These are phyloP conservation scores for Drosophila biarmipes DNA, from an alignment of 1,140 invertebrate genomes.

Conservation along the genomic window DNA sequence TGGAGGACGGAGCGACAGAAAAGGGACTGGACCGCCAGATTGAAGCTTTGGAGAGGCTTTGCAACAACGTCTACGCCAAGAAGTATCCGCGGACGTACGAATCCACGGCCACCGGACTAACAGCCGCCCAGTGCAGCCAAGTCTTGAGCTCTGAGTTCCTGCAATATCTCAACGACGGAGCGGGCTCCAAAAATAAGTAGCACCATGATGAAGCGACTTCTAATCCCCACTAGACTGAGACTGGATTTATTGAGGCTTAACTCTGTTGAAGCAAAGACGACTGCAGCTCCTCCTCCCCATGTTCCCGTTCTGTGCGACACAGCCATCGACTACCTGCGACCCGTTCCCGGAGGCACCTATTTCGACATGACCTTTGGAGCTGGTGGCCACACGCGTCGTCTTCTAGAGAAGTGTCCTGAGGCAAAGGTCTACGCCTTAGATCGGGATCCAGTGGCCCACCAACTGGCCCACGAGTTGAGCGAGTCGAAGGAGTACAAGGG, in stretches of 20 bases:
- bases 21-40: conserved; percentile 89
- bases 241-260: conserved; percentile 22
- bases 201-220: conserved; percentile 27
- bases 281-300: conserved; percentile 84
- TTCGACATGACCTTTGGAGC: conserved; percentile 98
- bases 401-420: conserved; percentile 87
- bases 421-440: conserved; percentile 93
- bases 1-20: conserved; percentile 84
- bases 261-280: conserved; percentile 6
- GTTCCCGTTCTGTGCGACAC: conserved; percentile 90
- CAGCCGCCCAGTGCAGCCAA: conserved; percentile 88
- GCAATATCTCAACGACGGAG: conserved; percentile 87
- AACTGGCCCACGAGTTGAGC: conserved; percentile 88
- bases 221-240: conserved; percentile 60
- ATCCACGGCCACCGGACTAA: conserved; percentile 89
- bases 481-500: conserved; percentile 86
- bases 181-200: conserved; percentile 27
- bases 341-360: conserved; percentile 87
- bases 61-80: conserved; percentile 89
- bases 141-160: conserved; percentile 90
- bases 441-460: conserved; percentile 92
- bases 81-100: conserved; percentile 86
- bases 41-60: conserved; percentile 88
- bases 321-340: conserved; percentile 89
- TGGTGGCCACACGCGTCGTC: conserved; percentile 92